A percentile compares a stretch with the other conserved stretches of the same genome.
Conservation (phyloP, 2,113 vertebrate species). For the Phainopepla nitens region DNA sequence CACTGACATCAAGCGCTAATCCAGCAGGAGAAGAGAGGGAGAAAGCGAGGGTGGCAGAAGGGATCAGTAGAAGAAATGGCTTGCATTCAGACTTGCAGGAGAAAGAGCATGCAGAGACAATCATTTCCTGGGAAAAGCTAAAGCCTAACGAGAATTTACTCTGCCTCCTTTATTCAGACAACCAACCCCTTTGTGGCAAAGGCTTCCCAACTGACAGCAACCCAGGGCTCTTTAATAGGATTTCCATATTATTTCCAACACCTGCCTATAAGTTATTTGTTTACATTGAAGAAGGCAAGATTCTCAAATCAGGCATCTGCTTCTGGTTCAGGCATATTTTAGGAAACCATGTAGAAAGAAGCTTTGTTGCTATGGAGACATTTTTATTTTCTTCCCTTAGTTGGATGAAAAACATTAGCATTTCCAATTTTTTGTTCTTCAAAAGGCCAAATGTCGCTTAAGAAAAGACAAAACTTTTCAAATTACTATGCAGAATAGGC, state of each 20-base stretch:
- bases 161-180: constrained; percentile 76
- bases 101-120: constrained; percentile 77
- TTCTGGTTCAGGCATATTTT: constrained; percentile 83
- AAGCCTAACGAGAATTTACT: constrained; percentile 81
- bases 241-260: constrained; percentile 88
- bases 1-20: constrained; percentile 68
- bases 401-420: constrained; percentile 79
- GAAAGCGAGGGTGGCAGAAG: constrained; percentile 65
- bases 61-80: constrained; percentile 73
- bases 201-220: constrained; percentile 82
- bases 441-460: constrained; percentile 76
- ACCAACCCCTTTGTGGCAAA: constrained; percentile 75
- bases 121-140: constrained; percentile 84
- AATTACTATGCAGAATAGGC: constrained; percentile 53
- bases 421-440: constrained; percentile 82
- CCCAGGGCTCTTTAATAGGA: constrained; percentile 80
- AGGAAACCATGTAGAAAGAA: constrained; percentile 82
- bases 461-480: constrained; percentile 66
- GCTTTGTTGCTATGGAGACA: constrained; percentile 85
- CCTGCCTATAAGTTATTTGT: constrained; percentile 88
- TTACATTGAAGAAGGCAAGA: constrained; percentile 82
- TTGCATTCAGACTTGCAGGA: constrained; percentile 76
- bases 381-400: constrained; percentile 78
- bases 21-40: constrained; percentile 36
- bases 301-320: constrained; percentile 85